These are phyloP conservation scores for Ruditapes philippinarum DNA, from an alignment of 1,140 invertebrate genomes.

Conservation along the genomic window DNA sequence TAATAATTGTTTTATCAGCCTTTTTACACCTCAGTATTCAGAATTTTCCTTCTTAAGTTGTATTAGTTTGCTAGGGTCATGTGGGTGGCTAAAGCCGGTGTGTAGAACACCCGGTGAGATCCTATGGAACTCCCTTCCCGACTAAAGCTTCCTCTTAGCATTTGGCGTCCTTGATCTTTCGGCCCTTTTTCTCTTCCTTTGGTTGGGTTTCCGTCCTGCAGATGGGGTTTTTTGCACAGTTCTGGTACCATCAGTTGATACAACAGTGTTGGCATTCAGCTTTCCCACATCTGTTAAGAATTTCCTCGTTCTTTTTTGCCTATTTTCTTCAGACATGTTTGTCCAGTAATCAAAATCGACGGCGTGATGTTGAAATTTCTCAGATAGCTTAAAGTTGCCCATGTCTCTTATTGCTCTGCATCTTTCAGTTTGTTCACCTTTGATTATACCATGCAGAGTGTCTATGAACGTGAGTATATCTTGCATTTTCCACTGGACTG, in stretches of 20 bases:
- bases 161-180: too few relatives aligned
- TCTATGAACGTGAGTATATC: neutral
- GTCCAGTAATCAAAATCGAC: neutral
- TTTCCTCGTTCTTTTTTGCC: neutral
- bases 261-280: neutral
- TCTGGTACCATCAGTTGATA: neutral
- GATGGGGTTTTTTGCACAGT: neutral
- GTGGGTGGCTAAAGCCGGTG: too few relatives aligned
- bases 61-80: too few relatives aligned
- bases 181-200: too few relatives aligned
- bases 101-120: constrained; percentile 11
- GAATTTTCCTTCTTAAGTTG: too few relatives aligned
- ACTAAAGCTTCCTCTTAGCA: constrained; percentile 14
- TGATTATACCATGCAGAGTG: too few relatives aligned
- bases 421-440: neutral
- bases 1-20: too few relatives aligned
- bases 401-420: too few relatives aligned
- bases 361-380: too few relatives aligned
- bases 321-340: neutral
- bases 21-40: too few relatives aligned
- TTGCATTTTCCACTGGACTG: neutral
- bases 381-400: too few relatives aligned
- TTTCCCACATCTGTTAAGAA: neutral
- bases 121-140: neutral
- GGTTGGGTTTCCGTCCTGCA: neutral